These are phyloP conservation scores for Nothobranchius furzeri DNA, from an alignment of 2,113 vertebrate genomes.

Conservation along the genomic window DNA sequence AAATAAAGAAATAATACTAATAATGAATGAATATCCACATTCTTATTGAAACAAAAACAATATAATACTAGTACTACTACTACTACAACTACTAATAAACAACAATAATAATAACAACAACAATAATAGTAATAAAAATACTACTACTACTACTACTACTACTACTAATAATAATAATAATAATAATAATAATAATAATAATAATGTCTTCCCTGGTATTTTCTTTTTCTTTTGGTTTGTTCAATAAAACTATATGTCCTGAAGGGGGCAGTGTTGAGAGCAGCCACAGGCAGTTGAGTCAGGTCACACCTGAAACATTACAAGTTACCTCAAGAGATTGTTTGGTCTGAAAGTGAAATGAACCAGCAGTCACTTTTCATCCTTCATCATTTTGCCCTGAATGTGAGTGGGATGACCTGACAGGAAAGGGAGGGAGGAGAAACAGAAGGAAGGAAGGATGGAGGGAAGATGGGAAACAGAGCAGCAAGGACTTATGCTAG, in stretches of 20 bases:
- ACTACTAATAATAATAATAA: too few relatives aligned
- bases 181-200: too few relatives aligned
- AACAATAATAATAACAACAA: too few relatives aligned
- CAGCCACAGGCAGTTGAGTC: slow-evolving; percentile 2
- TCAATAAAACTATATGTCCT: slow-evolving; percentile 34
- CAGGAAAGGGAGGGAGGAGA: slow-evolving; percentile 29
- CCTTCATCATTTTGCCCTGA: background rate
- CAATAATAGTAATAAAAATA: background rate
- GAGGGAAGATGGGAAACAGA: slow-evolving; percentile 45
- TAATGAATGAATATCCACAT: too few relatives aligned
- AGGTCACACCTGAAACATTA: slow-evolving; percentile 38
- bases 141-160: too few relatives aligned
- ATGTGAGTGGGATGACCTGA: slow-evolving; percentile 37
- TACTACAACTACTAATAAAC: too few relatives aligned
- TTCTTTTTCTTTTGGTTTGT: background rate
- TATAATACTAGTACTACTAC: too few relatives aligned
- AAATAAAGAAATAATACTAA: background rate
- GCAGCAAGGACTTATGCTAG: slow-evolving; percentile 65
- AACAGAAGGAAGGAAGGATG: slow-evolving; percentile 55
- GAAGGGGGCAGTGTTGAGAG: slow-evolving; percentile 61
- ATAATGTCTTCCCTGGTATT: background rate
- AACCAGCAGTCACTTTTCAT: slow-evolving; percentile 12
- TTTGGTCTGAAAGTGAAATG: slow-evolving; percentile 9
- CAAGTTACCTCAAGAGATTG: slow-evolving; percentile 19
- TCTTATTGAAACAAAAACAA: too few relatives aligned